Evolutionary conservation across 92 coral and sea anemone species (phyloP), one percentile per base, ranked within the genome.

Genomic region (Porites cylindrica): DNA sequence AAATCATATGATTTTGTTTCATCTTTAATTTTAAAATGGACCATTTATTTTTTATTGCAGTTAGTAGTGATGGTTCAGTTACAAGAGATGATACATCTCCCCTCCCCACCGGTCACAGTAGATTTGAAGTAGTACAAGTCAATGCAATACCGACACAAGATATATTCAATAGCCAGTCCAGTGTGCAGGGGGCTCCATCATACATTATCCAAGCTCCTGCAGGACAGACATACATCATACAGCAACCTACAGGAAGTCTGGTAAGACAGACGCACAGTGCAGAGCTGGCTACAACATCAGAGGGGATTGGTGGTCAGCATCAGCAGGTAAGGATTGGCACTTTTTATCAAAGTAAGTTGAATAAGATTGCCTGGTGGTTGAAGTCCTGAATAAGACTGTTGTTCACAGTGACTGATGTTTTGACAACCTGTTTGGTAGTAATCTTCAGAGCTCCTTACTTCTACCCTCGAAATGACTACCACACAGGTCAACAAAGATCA

Each of bases 221-320:
- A 18, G 98, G 96, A 61, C 96, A 95, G 91, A 93, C 98, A 7
- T 95, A 95, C 82, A 95, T 95, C 77, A 95, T 95, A 70, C 98
- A 95, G 50, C 96, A 91, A 64, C 96, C 98, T 9, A 66, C 96
- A 4, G 82, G 96, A 47, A 91, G 82, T 32, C 78, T 91, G 14
- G 92, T 93, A 16, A 87, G 96, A 67, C 92, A 84, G 56, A 62
- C 90, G 2, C 87, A 92, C 72, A 69, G 79, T 20, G 78, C 63
- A 6, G 92, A 93, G 63, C 87, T 94, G 29, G 83, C 95, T 1
- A 71, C 83, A 72, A 88, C 82, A 24, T 50, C 98, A 8, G 91
- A 87, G 23, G 83, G 63, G 8, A 47, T 91, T 51, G 85, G 29
- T 3, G 59, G 58, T 4, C 81, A 72, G 29, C 83, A 77, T 24